phyloP scores from a whole-genome alignment of 2,888 invertebrate species.

The Meliscaeva auricollis region DNA sequence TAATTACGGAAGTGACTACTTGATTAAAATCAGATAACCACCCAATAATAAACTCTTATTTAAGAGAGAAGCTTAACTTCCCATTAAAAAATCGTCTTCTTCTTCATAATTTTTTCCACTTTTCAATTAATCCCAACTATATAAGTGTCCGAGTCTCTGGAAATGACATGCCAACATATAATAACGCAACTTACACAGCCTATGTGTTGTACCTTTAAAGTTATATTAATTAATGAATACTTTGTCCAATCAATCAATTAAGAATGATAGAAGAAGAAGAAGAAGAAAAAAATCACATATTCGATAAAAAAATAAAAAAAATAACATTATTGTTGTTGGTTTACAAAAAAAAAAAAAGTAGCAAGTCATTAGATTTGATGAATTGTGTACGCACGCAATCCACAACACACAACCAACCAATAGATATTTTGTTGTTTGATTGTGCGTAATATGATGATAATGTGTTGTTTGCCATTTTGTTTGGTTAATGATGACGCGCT shows the following conservation, averaged over 20 bases:
- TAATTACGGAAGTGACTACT: conserved; percentile 65
- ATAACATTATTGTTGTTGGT: conserved; percentile 39
- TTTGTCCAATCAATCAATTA: conserved; percentile 69
- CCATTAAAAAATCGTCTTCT: conserved; percentile 37
- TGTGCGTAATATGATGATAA: background rate
- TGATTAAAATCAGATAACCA: conserved; percentile 52
- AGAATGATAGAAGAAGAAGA: conserved; percentile 31
- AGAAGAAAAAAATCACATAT: conserved; percentile 30
- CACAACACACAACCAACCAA: conserved; percentile 54
- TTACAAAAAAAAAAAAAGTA: conserved; percentile 48
- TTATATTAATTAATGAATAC: conserved; percentile 58
- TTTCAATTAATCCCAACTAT: conserved; percentile 13
- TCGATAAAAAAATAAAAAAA: conserved; percentile 49
- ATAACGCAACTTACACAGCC: too few species aligned
- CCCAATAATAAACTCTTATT: conserved; percentile 46
- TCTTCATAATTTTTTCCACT: background rate
- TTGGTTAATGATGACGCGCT: conserved; percentile 25
- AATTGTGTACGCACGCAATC: conserved; percentile 72
- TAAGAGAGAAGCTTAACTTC: background rate
- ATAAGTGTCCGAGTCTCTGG: background rate
- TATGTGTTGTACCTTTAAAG: conserved; percentile 18
- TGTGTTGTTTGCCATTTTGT: conserved; percentile 55
- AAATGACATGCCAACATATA: conserved; percentile 27
- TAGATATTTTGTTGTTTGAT: conserved; percentile 39
- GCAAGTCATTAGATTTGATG: conserved; percentile 75